Evolutionary conservation across 2,797 vertebrate genomes (phyloP), one percentile per base, ranked within the genome.

Genomic region (Arnoldichthys spilopterus): DNA sequence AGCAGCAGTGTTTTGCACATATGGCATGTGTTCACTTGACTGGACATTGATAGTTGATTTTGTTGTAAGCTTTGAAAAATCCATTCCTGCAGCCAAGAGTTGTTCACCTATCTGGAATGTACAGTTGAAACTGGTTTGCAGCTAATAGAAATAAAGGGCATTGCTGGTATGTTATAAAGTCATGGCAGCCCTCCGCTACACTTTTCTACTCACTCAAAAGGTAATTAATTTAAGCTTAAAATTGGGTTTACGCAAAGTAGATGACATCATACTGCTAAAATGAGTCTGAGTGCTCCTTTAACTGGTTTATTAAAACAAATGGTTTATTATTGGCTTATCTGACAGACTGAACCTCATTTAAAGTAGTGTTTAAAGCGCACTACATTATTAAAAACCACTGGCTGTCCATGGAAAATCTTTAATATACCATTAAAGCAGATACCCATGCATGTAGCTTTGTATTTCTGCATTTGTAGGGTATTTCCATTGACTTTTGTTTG

Each of bases 91-190:
- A 28, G 84, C 85, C 85, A 88, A 85, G 74, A 81, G 72, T 77
- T 91, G 90, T 88, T 94, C 91, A 94, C 90, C 89, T 91, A 87
- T 83, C 81, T 86, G 92, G 92, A 94, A 94, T 92, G 93, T 93
- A 94, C 90, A 93, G 92, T 93, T 91, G 80, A 92, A 91, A 86
- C 85, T 86, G 88, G 83, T 92, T 81, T 86, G 86, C 82, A 70
- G 88, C 86, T 91, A 89, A 92, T 90, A 91, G 91, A 92, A 93
- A 92, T 88, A 77, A 78, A 51, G 61, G 75, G 62, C 51, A 68
- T 45, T 72, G 67, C 58, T 75, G 72, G 24, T 80, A 68, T 54
- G 49, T 30, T 64, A 89, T 85, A 87, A 82, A 81, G 75, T 68
- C 74, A 16, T 47, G 84, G 84, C 86, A 86, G 86, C 81, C 20